Evolutionary conservation across 2,113 vertebrate genomes (phyloP), one percentile per base, ranked within the genome.

Genomic region (Microcebus ravelobensis): DNA sequence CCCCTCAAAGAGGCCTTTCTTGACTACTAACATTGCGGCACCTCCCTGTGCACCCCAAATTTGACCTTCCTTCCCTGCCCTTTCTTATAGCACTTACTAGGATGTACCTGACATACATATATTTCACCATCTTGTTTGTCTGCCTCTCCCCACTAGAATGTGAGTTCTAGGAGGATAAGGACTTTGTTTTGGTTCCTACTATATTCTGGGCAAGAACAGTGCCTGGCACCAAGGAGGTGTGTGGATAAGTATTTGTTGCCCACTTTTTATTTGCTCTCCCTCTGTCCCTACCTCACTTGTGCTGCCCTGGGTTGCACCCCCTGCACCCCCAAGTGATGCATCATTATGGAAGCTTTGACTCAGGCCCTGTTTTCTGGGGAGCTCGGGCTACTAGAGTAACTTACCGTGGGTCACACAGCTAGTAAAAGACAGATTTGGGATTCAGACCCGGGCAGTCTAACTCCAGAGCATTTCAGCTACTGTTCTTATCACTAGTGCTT

Each of bases 231-330:
- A 5, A 1, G n/a, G 0, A 39, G 52, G 13, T 7, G 34, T 6
- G 29, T 0, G 2, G 2, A 3, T 0, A 15, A 25, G 36, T 10
- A 20, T 8, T 18, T 2, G 27, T 0, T 1, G 7, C 23, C 34
- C 8, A 1, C 84, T 25, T 39, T 50, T 8, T 2, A 6, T 4
- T n/a, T 68, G 63, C 84, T 63, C n/a, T 73, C 71, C 11, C 13
- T 31, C 57, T 45, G 10, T 36, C 87, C 48, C 39, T 6, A 11
- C 23, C 63, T 81, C 50, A 0, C 31, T 39, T 50, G 4, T 10
- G 12, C 77, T 31, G 57, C 8, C 45, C 50, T 2, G 5, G 65
- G 29, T 9, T 7, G 9, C 17, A 59, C 57, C 29, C 27, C 3
- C 29, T 57, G 8, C 25, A 25, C 8, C n/a, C 20, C 20, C 1